phyloP scores from a whole-genome alignment of 2,113 vertebrate genomes.

The Phasianus colchicus region DNA sequence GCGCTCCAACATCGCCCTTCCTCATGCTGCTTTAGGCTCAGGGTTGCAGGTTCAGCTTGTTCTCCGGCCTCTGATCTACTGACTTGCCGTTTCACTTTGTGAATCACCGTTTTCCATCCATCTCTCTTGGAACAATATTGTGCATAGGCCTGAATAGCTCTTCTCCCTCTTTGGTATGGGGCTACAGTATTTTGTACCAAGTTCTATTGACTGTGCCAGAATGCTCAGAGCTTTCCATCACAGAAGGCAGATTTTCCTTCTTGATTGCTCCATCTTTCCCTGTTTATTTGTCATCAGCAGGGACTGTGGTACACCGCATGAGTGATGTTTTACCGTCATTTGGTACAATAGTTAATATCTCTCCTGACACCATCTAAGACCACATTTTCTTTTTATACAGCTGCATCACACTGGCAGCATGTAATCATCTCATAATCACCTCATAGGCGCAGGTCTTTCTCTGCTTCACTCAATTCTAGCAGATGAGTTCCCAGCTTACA shows the following conservation, averaged over 20 bases:
- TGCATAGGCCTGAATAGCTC: neutral
- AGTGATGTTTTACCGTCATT: neutral
- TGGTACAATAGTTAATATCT: neutral
- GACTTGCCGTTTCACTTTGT: neutral
- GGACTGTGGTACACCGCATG: neutral
- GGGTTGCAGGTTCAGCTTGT: fast-evolving
- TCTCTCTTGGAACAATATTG: neutral
- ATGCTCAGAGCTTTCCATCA: fast-evolving
- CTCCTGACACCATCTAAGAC: neutral
- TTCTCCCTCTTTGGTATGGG: fast-evolving
- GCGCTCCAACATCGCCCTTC: slow-evolving; percentile 18
- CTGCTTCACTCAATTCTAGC: neutral
- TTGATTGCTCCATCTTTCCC: neutral
- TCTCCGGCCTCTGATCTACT: neutral
- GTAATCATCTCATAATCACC: slow-evolving; percentile 39
- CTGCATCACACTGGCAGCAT: neutral
- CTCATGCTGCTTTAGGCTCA: fast-evolving
- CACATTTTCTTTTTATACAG: slow-evolving; percentile 13
- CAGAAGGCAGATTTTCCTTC: neutral
- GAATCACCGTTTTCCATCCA: fast-evolving
- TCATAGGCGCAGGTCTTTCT: slow-evolving; percentile 11
- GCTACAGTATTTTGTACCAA: fast-evolving
- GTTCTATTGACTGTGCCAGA: fast-evolving
- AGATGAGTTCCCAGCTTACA: neutral
- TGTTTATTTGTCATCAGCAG: neutral